Evolutionary conservation across 2,888 invertebrate genomes (phyloP), one percentile per base, ranked within the genome.

Genomic region (Scaptomyza tumidula): DNA sequence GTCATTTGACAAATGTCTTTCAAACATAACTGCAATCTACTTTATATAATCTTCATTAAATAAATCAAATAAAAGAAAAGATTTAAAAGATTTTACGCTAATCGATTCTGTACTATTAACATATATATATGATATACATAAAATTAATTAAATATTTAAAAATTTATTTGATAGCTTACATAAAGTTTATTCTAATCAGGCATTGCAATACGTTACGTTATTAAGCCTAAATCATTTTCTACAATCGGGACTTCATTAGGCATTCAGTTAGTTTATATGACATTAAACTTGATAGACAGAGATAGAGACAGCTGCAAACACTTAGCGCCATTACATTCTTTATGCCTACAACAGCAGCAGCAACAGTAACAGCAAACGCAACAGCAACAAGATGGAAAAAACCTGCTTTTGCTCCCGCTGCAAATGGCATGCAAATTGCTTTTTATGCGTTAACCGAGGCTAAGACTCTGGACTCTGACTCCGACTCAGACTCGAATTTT

Each of bases 401-500:
- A 84, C 83, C 86, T 82, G 83, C 74, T 83, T 80, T 82, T 68
- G 70, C 79, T 71, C 55, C 57, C 67, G 67, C 80, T 72, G 85
- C 69, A 85, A 85, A 88, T 86, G 89, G 87, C 85, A 86, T 86
- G 85, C 85, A 86, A 86, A 86, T 86, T 88, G 85, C 87, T 86
- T 86, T 86, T 88, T 80, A 85, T 88, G 87, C 84, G 82, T 87
- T 85, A 77, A 69, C 70, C 79, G 61, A 39, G 57, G 43, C 52
- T 56, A 53, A 33, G 60, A 35, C 50, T 62, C 56, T 46, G 73
- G 45, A 43, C 39, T 39, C 39, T 9, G 39, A 6, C 37, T 6
- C 37, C 7, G 39, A 41, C 69, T 56, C 53, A 10, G 11, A 43
- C 64, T 46, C 45, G 50, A 37, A 14, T 24, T n/a, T 37, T 37